phyloP scores from a whole-genome alignment of 1,140 invertebrate genomes.

The Danaus melanippus region DNA sequence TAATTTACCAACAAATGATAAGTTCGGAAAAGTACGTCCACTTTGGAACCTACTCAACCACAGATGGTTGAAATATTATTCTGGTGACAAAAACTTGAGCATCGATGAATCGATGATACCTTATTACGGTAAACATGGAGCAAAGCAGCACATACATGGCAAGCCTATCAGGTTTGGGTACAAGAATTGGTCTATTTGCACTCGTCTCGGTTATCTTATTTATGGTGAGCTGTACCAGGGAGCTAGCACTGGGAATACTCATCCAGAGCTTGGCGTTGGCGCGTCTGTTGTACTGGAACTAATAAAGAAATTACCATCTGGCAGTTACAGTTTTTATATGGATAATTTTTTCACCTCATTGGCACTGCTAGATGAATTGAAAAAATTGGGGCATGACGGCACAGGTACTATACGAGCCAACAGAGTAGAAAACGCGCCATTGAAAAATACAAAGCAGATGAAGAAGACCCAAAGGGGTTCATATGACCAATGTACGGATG shows the following conservation, averaged over 20 bases:
- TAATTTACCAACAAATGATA: no score
- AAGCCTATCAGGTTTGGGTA: background rate
- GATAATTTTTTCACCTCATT: slow-evolving; percentile 6
- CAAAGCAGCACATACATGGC: background rate
- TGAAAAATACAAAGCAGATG: no score
- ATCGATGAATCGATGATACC: slow-evolving; percentile 5
- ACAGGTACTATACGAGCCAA: slow-evolving; percentile 4
- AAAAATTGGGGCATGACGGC: background rate
- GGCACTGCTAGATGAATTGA: background rate
- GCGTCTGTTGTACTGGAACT: slow-evolving; percentile 18
- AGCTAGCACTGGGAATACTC: slow-evolving; percentile 18
- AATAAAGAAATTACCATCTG: slow-evolving; percentile 12
- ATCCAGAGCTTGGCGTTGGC: slow-evolving; percentile 22
- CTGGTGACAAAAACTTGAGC: no score
- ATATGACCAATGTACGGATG: no score
- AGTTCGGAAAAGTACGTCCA: no score
- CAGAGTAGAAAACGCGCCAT: slow-evolving; percentile 26
- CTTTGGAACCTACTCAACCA: no score
- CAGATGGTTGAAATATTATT: no score
- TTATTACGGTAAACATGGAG: slow-evolving; percentile 3
- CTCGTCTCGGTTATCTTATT: slow-evolving; percentile 19
- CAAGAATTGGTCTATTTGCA: slow-evolving; percentile 18
- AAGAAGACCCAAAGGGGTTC: no score
- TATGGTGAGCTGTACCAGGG: slow-evolving; percentile 21
- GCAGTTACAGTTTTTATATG: slow-evolving; percentile 2